Conservation (phyloP, 2,797 vertebrate genomes). For the Rhodeus uyekii region DNA sequence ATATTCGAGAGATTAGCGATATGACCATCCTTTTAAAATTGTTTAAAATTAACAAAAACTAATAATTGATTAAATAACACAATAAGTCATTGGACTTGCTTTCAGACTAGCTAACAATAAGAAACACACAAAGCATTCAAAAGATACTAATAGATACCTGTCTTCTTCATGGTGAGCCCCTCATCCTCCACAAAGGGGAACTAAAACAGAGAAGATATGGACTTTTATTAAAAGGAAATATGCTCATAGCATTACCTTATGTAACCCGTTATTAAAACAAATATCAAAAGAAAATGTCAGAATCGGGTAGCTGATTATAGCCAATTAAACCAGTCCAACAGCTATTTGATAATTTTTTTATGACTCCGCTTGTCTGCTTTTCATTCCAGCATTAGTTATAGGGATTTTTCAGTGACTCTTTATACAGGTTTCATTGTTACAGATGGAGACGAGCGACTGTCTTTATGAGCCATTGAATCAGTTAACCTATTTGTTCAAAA, state of each 20-base stretch:
- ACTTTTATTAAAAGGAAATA: neutral
- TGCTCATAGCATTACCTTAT: neutral
- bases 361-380: neutral
- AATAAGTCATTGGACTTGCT: neutral
- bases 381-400: neutral
- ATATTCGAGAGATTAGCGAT: too few relatives aligned
- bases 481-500: neutral
- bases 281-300: neutral
- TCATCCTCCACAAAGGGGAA: constrained; percentile 50
- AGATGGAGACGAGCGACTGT: neutral
- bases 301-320: neutral
- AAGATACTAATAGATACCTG: constrained; percentile 50
- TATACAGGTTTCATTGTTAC: neutral
- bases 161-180: constrained; percentile 51
- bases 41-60: neutral
- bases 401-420: neutral
- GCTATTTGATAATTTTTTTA: neutral
- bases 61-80: neutral
- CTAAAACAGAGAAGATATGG: constrained; percentile 17
- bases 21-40: neutral
- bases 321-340: neutral
- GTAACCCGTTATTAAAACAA: neutral
- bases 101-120: neutral
- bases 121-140: neutral
- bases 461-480: neutral